Evolutionary conservation across 92 coral and sea anemone genomes (phyloP).

Genomic region (Paramuricea clavata): DNA sequence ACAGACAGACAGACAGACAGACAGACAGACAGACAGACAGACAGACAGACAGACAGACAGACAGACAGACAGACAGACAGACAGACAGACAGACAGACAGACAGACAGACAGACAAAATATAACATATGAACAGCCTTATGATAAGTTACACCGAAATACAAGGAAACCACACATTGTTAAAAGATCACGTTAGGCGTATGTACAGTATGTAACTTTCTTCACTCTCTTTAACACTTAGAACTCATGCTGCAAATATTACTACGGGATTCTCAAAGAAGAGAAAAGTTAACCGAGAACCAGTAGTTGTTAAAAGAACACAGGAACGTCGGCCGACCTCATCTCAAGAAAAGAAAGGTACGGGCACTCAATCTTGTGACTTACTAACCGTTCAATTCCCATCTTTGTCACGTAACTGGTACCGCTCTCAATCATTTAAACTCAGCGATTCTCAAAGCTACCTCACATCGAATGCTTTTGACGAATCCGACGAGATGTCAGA

Average conservation of each 20-base stretch:
- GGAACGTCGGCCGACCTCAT: not conserved
- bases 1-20: too few species aligned
- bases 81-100: too few species aligned
- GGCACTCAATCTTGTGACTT: not conserved
- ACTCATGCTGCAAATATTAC: not conserved
- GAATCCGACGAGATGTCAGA: not conserved
- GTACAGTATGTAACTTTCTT: not conserved
- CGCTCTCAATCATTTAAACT: not conserved
- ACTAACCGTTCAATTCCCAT: conserved; percentile 22
- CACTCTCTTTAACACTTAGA: not conserved
- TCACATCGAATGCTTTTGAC: not conserved
- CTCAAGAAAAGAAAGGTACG: not conserved
- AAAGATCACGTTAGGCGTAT: too few species aligned
- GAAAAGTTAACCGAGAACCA: not conserved
- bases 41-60: too few species aligned
- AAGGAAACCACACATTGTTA: too few species aligned
- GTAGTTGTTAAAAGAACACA: not conserved
- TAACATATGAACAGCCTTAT: too few species aligned
- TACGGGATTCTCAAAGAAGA: not conserved
- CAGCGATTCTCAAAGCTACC: not conserved
- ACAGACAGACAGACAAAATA: not conserved
- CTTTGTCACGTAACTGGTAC: conserved; percentile 19
- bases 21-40: too few species aligned
- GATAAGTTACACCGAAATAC: too few species aligned
- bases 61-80: too few species aligned